A percentile compares a stretch with the other conserved stretches of the same genome.
phyloP scores from a whole-genome alignment of 2,113 vertebrate species.

The Phoxinus phoxinus region DNA sequence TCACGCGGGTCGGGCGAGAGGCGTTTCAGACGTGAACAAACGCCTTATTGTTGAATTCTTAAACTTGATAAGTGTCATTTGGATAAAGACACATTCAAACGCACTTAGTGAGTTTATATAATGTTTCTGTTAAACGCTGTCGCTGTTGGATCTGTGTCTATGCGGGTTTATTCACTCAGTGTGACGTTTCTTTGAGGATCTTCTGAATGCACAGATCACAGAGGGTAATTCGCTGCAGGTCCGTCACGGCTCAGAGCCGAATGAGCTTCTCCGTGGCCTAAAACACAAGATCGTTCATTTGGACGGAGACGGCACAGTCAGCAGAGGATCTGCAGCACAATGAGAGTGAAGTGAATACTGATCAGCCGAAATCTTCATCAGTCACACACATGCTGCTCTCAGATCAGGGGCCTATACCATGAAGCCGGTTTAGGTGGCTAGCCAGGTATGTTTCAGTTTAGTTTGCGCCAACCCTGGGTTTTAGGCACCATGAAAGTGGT shows the following conservation, averaged over 20 bases:
- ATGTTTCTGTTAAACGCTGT: neutral
- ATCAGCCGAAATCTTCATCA: slow-evolving; percentile 4
- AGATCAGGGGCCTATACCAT: no score
- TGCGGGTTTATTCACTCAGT: neutral
- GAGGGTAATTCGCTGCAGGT: neutral
- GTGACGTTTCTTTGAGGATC: neutral
- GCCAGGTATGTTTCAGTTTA: no score
- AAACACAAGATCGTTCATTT: neutral
- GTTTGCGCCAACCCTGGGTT: no score
- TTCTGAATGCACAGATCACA: neutral
- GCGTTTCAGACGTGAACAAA: neutral
- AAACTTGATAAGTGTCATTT: slow-evolving; percentile 9
- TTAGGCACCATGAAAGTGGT: no score
- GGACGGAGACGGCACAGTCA: slow-evolving; percentile 8
- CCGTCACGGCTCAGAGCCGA: neutral
- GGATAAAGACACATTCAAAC: slow-evolving; percentile 14
- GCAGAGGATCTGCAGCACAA: slow-evolving; percentile 20
- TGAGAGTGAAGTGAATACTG: slow-evolving; percentile 34
- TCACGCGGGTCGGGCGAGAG: neutral
- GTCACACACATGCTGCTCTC: neutral
- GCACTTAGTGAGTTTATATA: neutral
- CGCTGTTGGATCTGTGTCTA: neutral
- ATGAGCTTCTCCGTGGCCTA: neutral
- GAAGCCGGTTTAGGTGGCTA: no score
- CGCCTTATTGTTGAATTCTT: neutral